Base-by-base conservation (phyloP, 2,888 invertebrate genomes). In the Drosophila prostipennis region DNA sequence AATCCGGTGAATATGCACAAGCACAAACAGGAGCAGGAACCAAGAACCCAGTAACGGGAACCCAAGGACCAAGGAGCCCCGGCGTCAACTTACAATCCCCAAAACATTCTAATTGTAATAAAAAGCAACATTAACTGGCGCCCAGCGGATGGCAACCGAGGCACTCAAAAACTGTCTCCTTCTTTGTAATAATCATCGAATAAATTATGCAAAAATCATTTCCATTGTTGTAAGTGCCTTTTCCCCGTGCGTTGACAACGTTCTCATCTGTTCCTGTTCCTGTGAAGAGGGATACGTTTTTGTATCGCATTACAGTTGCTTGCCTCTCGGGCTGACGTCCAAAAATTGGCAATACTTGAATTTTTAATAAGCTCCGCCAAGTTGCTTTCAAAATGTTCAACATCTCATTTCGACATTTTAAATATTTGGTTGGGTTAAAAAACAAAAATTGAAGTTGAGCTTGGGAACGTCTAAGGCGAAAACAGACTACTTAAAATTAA, bases 191-290 rank as follows among this genome's bases (percentile, higher is more conserved):
- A 91, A 91, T 91, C 90, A 91, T 91, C 89, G 91, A 90, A 91
- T 91, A 91, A 91, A 91, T 91, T 91, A 91, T 91, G 91, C 89
- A 91, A 89, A 91, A 91, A 91, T 91, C 87, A 82, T 85, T 82
- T 78, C 79, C 78, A 89, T 89, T 87, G 80, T 84, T 78, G 74
- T 78, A 85, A 89, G 89, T 87, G 87, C 76, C 84, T 79, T 84
- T 46, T 56, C 36, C 34, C 37, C 37, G 32, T 13, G 14, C 42
- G 49, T 61, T 40, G 71, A 56, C 70, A 67, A 42, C 68, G 43
- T 8, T 40, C 72, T 76, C 69, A 53, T 75, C 78, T 61, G 69
- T 29, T 55, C 34, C 77, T 61, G 69, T 29, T 55, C 34, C 42
- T 54, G 42, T 36, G 43, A 39, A 37, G n/a, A 26, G 37, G 42